Percentiles rank a stretch among this genome's conserved stretches.
Conservation (phyloP, 1,140 invertebrate genomes). For the Berghia stephanieae region DNA sequence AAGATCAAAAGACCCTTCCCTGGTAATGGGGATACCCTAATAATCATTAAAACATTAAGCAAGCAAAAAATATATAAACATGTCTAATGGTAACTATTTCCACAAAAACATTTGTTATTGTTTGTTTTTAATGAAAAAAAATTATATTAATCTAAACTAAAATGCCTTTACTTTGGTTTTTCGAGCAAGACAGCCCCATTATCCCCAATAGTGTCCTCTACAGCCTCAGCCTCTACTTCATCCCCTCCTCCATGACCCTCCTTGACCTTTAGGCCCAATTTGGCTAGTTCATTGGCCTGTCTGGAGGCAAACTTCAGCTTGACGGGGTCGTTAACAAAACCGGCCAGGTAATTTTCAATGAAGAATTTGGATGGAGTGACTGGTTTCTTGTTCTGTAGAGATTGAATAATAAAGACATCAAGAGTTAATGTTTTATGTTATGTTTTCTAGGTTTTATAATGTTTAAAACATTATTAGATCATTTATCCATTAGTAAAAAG, state of each 20-base stretch:
- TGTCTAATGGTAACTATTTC: too few relatives aligned
- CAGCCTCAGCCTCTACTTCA: slow-evolving; percentile 23
- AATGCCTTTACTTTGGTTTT: slow-evolving; percentile 31
- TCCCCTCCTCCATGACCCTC: neutral
- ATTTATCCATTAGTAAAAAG: too few relatives aligned
- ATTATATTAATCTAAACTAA: slow-evolving; percentile 16
- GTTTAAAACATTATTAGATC: too few relatives aligned
- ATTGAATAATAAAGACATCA: slow-evolving; percentile 18
- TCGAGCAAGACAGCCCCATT: slow-evolving; percentile 41
- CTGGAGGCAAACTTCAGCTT: neutral
- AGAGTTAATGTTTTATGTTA: too few relatives aligned
- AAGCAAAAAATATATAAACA: too few relatives aligned
- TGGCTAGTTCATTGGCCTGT: neutral
- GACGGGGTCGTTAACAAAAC: slow-evolving; percentile 86
- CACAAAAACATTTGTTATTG: neutral
- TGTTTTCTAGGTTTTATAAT: too few relatives aligned
- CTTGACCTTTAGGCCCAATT: slow-evolving; percentile 20
- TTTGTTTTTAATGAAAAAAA: neutral
- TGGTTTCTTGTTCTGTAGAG: slow-evolving; percentile 74
- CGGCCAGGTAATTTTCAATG: slow-evolving; percentile 83
- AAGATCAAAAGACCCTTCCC: too few relatives aligned
- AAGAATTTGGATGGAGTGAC: slow-evolving; percentile 84
- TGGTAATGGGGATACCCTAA: too few relatives aligned
- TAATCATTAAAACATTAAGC: too few relatives aligned
- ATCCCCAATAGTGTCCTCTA: slow-evolving; percentile 41